A percentile compares a stretch with the other conserved stretches of the same genome.
Evolutionary conservation across 2,888 invertebrate genomes (phyloP).

Genomic region (Sclerodermus sp.): DNA sequence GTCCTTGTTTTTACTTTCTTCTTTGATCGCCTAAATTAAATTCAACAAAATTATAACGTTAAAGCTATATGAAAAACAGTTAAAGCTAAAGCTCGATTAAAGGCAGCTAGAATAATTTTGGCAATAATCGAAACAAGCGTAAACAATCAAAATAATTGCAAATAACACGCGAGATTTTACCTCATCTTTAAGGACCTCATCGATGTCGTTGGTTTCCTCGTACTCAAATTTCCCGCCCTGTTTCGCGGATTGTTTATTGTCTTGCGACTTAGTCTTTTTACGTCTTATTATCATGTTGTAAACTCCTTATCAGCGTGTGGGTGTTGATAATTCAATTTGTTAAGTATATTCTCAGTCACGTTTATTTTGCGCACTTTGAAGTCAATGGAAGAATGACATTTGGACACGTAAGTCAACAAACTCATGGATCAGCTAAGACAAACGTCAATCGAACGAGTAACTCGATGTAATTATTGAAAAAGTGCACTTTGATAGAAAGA

Average conservation of each 20-base stretch:
- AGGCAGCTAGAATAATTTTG: too few species aligned
- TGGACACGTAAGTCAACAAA: not conserved
- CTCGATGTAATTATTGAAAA: too few species aligned
- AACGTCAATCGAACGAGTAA: too few species aligned
- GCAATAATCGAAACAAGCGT: not conserved
- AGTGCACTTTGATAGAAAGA: too few species aligned
- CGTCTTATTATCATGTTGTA: conserved; percentile 44
- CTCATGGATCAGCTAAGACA: too few species aligned
- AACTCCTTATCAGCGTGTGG: not conserved
- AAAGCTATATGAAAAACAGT: too few species aligned
- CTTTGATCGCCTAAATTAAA: conserved; percentile 1
- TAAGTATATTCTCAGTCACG: too few species aligned
- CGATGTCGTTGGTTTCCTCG: conserved; percentile 17
- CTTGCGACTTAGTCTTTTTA: conserved; percentile 30
- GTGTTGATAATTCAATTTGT: too few species aligned
- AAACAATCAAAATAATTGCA: not conserved
- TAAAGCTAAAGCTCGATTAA: too few species aligned
- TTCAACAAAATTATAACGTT: not conserved
- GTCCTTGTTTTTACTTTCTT: not conserved
- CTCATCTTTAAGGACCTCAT: conserved; percentile 9
- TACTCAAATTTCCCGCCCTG: conserved; percentile 39
- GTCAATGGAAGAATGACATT: too few species aligned
- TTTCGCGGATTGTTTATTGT: conserved; percentile 28
- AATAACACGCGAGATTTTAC: conserved; percentile 11
- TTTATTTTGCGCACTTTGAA: too few species aligned